These are phyloP conservation scores for Drosophila baimaii DNA, from an alignment of 1,140 invertebrate genomes.

Conservation along the genomic window DNA sequence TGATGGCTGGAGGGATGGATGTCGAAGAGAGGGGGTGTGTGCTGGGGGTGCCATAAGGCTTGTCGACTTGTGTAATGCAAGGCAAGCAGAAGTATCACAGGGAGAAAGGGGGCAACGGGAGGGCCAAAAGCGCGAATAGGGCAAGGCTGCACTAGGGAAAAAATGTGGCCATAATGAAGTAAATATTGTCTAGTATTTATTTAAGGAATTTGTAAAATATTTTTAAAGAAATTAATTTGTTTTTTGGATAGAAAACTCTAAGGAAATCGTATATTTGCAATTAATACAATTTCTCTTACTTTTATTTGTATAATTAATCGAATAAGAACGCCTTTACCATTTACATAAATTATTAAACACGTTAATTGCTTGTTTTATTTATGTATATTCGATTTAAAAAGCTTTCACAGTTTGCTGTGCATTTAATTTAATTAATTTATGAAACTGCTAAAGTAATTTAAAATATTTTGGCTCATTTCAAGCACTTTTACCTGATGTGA, in stretches of 20 bases:
- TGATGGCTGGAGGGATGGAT: background rate
- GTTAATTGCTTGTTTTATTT: background rate
- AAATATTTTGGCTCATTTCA: background rate
- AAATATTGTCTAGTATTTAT: background rate
- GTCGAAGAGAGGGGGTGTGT: conserved; percentile 21
- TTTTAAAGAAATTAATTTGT: too few relatives aligned
- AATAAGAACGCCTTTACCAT: too few relatives aligned
- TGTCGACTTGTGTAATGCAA: conserved; percentile 64
- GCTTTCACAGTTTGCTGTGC: background rate
- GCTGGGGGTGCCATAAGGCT: conserved; percentile 31
- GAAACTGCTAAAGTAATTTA: background rate
- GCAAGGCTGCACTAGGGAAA: conserved; percentile 15
- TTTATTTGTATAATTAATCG: background rate
- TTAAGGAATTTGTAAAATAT: background rate
- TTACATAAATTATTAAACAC: too few relatives aligned
- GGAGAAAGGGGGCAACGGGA: background rate
- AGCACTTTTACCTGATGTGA: too few relatives aligned
- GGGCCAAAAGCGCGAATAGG: conserved; percentile 24
- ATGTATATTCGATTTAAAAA: too few relatives aligned
- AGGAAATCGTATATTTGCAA: background rate
- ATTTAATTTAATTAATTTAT: background rate
- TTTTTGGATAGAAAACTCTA: too few relatives aligned
- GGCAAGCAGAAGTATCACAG: conserved; percentile 62
- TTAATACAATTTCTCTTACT: background rate
- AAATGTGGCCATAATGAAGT: background rate